Evolutionary conservation across 2,888 invertebrate species (phyloP).

Genomic region (Cheilosia impressa): DNA sequence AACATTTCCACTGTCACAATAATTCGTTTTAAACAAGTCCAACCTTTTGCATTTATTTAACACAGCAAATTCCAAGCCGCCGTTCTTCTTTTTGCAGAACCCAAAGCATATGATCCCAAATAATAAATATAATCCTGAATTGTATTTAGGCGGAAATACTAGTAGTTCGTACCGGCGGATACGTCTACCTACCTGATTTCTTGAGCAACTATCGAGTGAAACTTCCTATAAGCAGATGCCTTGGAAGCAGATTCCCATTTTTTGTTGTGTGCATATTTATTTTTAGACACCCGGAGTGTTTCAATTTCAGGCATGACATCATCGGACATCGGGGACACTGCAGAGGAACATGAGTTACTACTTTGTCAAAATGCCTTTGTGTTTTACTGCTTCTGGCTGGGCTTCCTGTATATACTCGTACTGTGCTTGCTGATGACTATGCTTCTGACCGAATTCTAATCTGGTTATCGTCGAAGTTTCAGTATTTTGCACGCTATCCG

Average conservation of each 20-base stretch:
- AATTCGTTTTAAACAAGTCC: too few relatives aligned
- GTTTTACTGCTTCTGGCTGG: constrained; percentile 1
- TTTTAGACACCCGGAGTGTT: constrained; percentile 29
- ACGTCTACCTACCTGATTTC: constrained; percentile 1
- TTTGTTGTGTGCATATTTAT: constrained; percentile 23
- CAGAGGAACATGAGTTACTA: constrained; percentile 25
- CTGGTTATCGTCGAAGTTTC: constrained; percentile 27
- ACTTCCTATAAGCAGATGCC: background rate
- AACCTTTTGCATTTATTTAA: too few relatives aligned
- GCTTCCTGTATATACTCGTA: background rate
- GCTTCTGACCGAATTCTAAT: constrained; percentile 27
- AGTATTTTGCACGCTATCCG: constrained; percentile 7
- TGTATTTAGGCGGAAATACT: constrained; percentile 1
- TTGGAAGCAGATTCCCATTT: constrained; percentile 3
- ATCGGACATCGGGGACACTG: constrained; percentile 13
- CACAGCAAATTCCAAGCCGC: background rate
- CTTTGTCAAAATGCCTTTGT: constrained; percentile 15
- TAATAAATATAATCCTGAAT: constrained; percentile 1
- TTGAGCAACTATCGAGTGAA: background rate
- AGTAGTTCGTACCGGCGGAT: background rate
- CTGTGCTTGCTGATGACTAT: background rate
- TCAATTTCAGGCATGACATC: constrained; percentile 50
- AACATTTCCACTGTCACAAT: too few relatives aligned
- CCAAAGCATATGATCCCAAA: background rate
- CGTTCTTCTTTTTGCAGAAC: background rate